Evolutionary conservation across 2,888 invertebrate genomes (phyloP).

Genomic region (Trichopria drosophilae): DNA sequence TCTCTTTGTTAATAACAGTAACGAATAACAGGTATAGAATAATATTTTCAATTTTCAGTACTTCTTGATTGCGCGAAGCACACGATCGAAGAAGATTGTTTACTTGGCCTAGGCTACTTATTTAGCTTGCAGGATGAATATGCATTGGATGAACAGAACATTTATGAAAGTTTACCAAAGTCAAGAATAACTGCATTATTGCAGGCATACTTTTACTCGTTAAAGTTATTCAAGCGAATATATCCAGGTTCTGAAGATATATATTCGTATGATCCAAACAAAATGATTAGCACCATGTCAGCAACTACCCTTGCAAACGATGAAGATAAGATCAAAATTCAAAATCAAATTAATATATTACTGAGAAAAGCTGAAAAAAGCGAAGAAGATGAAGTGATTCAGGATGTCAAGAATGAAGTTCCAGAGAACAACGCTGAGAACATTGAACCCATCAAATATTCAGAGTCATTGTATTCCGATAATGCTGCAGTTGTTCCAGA

Average conservation of each 20-base stretch:
- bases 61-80: slow-evolving; percentile 60
- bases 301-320: slow-evolving; percentile 7
- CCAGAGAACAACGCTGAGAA: slow-evolving; percentile 9
- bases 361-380: slow-evolving; percentile 8
- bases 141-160: slow-evolving; percentile 39
- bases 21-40: not conserved
- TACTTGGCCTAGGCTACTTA: slow-evolving; percentile 61
- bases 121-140: slow-evolving; percentile 55
- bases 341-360: not conserved
- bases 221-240: slow-evolving; percentile 43
- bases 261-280: slow-evolving; percentile 45
- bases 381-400: slow-evolving; percentile 18
- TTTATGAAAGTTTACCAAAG: slow-evolving; percentile 46
- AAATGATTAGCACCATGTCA: slow-evolving; percentile 43
- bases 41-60: slow-evolving; percentile 49
- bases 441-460: slow-evolving; percentile 11
- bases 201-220: slow-evolving; percentile 48
- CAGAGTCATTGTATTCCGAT: not conserved
- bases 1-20: slow-evolving; percentile 8
- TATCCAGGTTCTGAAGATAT: slow-evolving; percentile 36
- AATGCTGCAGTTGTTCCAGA: not conserved
- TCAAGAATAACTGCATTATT: slow-evolving; percentile 45
- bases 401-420: slow-evolving; percentile 17
- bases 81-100: slow-evolving; percentile 60
- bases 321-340: not conserved